Evolutionary conservation across 2,113 vertebrate species (phyloP), one percentile per base, ranked within the genome.

Genomic region (Meleagris gallopavo): DNA sequence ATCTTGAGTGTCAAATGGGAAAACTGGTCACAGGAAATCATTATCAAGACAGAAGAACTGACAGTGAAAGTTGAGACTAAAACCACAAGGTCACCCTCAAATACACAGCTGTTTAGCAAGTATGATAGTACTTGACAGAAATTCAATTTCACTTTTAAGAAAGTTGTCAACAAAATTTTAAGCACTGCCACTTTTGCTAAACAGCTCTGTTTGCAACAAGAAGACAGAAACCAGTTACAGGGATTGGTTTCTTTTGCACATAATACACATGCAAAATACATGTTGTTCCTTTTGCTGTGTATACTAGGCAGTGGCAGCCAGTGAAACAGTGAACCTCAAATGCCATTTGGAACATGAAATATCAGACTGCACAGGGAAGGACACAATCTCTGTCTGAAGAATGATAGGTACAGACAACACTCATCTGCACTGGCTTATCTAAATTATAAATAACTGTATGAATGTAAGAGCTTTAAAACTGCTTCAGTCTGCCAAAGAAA

Each of bases 61-160:
- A 52, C 34, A 86, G 65, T 10, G 3, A 90, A 88, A 88, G 43
- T 61, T 83, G 58, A 83, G 38, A 65, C n/a, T 81, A 71, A 84
- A 16, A 75, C 92, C 43, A 94, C 95, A 96, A 96, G 96, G 97
- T 97, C 91, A 97, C 82, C 90, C 84, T 94, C 54, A 58, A 21
- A 40, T 10, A 72, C 46, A 78, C 78, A 93, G 86, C 80, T 88
- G 84, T 72, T 90, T 58, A 89, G 88, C 75, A 94, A 87, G 74
- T 87, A 74, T 89, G 89, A 87, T 91, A 93, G 83, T 60, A 94
- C 91, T 87, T 90, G 81, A 96, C 77, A 93, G 90, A 88, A 79
- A 92, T 86, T 86, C 79, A 76, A 79, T 96, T 96, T 81, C 3
- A 1, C 87, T 96, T 96, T 89, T 92, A 70, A 89, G 81, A 88